These are phyloP conservation scores for Cantharis rufa DNA, from an alignment of 2,888 invertebrate species.

Conservation along the genomic window DNA sequence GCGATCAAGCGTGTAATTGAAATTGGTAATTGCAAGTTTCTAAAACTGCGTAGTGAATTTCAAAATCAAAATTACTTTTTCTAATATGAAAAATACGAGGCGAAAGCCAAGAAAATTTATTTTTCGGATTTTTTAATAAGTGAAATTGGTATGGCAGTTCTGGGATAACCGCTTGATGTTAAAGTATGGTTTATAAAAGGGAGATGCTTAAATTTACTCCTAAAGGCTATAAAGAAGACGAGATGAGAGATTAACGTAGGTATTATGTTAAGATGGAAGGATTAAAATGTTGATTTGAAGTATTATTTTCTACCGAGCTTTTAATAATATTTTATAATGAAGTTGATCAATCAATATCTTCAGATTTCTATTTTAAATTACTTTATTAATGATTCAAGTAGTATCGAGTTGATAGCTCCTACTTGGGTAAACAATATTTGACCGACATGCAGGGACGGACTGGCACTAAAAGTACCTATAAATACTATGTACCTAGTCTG, in stretches of 20 bases:
- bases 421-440: not conserved
- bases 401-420: no score
- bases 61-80: not conserved
- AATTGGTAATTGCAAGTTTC: not conserved
- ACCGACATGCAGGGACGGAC: not conserved
- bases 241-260: not conserved
- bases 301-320: not conserved
- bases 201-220: not conserved
- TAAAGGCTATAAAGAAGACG: not conserved
- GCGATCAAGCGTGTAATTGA: not conserved
- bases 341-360: not conserved
- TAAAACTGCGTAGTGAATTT: not conserved
- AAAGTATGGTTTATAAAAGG: not conserved
- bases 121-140: not conserved
- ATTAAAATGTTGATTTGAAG: conserved; percentile 1
- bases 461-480: not conserved
- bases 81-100: not conserved
- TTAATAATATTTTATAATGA: conserved; percentile 2
- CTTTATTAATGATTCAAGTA: not conserved
- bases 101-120: not conserved
- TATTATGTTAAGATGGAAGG: not conserved
- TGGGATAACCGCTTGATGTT: not conserved
- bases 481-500: no score
- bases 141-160: not conserved
- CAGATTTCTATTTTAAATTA: not conserved